Conservation (phyloP, 2,888 invertebrate species). For the Pherbina coryleti region DNA sequence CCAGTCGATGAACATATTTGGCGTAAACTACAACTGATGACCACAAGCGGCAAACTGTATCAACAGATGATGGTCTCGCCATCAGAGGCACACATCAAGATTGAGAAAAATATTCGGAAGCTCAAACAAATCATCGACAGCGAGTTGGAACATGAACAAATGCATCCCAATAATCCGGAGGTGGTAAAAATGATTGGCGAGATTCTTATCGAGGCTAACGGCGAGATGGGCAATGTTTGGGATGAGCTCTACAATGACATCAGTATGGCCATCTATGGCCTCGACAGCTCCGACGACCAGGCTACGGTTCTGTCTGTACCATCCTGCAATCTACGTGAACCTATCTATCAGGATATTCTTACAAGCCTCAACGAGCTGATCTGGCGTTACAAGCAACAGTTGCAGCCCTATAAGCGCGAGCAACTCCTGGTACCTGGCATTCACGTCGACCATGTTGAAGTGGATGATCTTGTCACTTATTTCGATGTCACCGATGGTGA, state of each 20-base stretch:
- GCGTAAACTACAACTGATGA: conserved; percentile 44
- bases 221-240: conserved; percentile 8
- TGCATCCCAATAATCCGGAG: conserved; percentile 13
- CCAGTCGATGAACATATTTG: not conserved
- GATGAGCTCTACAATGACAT: conserved; percentile 26
- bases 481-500: conserved; percentile 76
- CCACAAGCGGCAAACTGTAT: conserved; percentile 42
- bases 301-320: conserved; percentile 49
- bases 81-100: not conserved
- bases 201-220: conserved; percentile 15
- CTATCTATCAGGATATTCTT: conserved; percentile 76
- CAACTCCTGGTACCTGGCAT: conserved; percentile 74
- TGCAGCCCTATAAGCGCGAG: conserved; percentile 73
- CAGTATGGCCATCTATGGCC: conserved; percentile 60
- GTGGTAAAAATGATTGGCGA: conserved; percentile 38
- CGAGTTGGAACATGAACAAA: conserved; percentile 21
- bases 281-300: conserved; percentile 76
- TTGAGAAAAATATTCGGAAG: conserved; percentile 31
- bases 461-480: conserved; percentile 77
- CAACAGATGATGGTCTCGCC: not conserved
- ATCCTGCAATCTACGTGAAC: conserved; percentile 73
- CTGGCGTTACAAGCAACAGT: conserved; percentile 72
- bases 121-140: conserved; percentile 48
- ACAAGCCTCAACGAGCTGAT: conserved; percentile 74
- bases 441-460: conserved; percentile 73